Evolutionary conservation across 2,113 vertebrate genomes (phyloP), one percentile per base, ranked within the genome.

Genomic region (Typhlomys cinereus): DNA sequence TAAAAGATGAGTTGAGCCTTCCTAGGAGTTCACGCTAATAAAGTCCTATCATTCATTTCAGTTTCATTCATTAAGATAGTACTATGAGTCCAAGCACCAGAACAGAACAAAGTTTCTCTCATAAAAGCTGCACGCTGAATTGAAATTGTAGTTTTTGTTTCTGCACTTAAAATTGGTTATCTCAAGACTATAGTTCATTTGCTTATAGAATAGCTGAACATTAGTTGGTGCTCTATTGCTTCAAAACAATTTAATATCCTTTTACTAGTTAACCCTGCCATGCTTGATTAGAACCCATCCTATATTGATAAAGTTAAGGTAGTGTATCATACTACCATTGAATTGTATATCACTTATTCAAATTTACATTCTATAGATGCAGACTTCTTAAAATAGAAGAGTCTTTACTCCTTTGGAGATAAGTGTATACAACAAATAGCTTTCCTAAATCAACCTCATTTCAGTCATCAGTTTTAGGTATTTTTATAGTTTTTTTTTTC

Each of bases 11-110:
- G 23, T 27, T 46, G 20, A 73, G 48, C n/a, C 36, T 94, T 75
- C 54, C 18, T 20, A 89, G 57, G 61, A 88, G 64, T 83, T 29
- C 79, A 23, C 2, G 21, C 12, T 34, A 82, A 61, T 67, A 78
- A 82, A 91, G 69, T 20, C 82, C 57, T 85, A 73, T 78, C 48
- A 88, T n/a, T 93, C 89, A 88, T 90, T 92, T 73, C 29, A 67
- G 2, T 89, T 36, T 39, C 46, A 1, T 81, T 91, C 75, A 66
- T 75, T 74, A 91, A 93, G 50, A 89, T 6, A 7, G 21, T 84
- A 34, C 44, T 59, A 50, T 41, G 44, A 80, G 59, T 75, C 39
- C n/a, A 83, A 13, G 9, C 46, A 69, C 29, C 75, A 91, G 81
- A 95, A 91, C 75, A 91, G 81, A 95, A 91, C 61, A 70, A 69